Evolutionary conservation across 2,797 vertebrate species (phyloP).

Genomic region (Ammospiza maritima): DNA sequence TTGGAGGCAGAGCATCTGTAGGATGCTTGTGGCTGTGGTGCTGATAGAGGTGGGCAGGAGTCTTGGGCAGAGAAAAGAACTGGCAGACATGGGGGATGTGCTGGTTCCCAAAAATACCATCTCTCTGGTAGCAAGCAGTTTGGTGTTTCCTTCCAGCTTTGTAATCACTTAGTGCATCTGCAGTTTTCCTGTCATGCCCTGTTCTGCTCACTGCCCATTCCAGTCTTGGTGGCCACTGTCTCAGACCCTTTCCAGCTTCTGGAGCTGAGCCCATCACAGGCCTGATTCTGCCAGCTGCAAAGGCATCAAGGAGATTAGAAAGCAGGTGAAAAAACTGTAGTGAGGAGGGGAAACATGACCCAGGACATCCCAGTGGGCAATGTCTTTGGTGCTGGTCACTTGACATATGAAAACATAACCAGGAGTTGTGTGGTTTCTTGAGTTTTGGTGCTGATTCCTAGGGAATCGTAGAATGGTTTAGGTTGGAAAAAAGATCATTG

Average conservation of each 20-base stretch:
- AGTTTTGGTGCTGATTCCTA: not conserved
- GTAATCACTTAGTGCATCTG: not conserved
- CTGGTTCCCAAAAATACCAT: not conserved
- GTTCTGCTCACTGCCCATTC: not conserved
- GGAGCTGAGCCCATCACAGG: not conserved
- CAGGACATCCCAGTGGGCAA: not conserved
- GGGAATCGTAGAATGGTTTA: not conserved
- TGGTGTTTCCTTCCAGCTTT: rapidly evolving
- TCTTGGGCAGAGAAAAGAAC: not conserved
- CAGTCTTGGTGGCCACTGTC: rapidly evolving
- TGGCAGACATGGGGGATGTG: rapidly evolving
- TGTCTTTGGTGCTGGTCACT: not conserved
- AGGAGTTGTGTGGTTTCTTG: not conserved
- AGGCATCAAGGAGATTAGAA: not conserved
- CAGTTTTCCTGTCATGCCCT: rapidly evolving
- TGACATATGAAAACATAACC: not conserved
- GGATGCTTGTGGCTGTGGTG: not conserved
- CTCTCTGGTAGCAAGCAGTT: not conserved
- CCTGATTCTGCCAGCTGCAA: not conserved
- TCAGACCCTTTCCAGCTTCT: not conserved
- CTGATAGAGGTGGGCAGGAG: not conserved
- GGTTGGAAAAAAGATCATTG: not conserved
- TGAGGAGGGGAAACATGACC: rapidly evolving
- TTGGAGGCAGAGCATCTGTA: not conserved
- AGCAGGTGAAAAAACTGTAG: not conserved